Percentiles rank a stretch among this genome's conserved stretches.
Conservation (phyloP, 23 tunicate species). For the Trididemnum nubilum region DNA sequence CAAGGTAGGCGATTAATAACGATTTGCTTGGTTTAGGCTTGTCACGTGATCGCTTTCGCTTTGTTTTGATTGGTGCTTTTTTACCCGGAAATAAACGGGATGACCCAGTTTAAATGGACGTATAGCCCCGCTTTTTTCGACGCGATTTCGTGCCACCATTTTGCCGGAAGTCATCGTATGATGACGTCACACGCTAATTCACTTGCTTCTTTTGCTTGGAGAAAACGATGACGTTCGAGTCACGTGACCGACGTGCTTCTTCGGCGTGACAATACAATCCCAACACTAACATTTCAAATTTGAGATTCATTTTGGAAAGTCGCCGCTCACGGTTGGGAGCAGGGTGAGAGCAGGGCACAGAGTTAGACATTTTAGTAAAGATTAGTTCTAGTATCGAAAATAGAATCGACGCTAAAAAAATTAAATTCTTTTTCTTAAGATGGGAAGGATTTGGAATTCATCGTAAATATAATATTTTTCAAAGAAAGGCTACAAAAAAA, state of each 20-base stretch:
- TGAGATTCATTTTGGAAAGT: background rate
- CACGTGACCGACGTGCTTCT: background rate
- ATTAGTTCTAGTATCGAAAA: too few species aligned
- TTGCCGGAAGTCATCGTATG: background rate
- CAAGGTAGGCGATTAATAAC: background rate
- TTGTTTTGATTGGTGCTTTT: background rate
- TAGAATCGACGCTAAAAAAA: too few species aligned
- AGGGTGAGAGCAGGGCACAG: too few species aligned
- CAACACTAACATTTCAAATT: background rate
- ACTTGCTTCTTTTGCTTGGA: background rate
- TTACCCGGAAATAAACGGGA: slow-evolving; percentile 15
- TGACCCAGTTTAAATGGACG: background rate
- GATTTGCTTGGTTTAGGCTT: background rate
- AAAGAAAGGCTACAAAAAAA: too few species aligned
- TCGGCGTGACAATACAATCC: background rate
- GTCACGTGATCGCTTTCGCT: slow-evolving; percentile 4
- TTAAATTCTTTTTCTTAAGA: too few species aligned
- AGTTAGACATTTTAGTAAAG: too few species aligned
- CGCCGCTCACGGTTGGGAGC: background rate
- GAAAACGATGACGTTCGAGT: background rate
- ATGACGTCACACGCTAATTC: slow-evolving; percentile 8
- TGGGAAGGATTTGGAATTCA: too few species aligned
- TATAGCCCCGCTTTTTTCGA: background rate
- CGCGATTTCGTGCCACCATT: background rate
- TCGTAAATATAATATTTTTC: too few species aligned